phyloP scores from a whole-genome alignment of 2,113 vertebrate genomes.

The Labeo rohita region DNA sequence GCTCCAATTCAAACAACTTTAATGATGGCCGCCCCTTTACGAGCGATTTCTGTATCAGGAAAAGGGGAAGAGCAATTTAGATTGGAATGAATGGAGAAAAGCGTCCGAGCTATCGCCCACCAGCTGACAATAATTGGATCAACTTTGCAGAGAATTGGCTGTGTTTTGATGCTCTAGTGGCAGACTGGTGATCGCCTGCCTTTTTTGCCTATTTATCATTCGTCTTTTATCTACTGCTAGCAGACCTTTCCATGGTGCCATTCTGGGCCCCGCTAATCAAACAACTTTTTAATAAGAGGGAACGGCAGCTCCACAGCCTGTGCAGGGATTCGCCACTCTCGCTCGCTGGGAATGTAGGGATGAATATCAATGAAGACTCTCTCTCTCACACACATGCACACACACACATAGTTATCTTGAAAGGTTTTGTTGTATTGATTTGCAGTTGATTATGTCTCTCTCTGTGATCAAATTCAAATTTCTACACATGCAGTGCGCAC shows the following conservation, averaged over 20 bases:
- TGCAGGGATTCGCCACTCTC: conserved; percentile 70
- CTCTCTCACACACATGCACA: conserved; percentile 2
- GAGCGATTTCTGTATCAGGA: conserved; percentile 90
- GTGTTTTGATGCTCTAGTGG: conserved; percentile 88
- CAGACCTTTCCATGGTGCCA: conserved; percentile 84
- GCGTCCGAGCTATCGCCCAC: conserved; percentile 81
- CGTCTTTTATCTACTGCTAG: conserved; percentile 88
- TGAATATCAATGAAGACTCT: conserved; percentile 76
- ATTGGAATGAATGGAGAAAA: conserved; percentile 88
- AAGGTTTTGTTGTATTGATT: conserved; percentile 28
- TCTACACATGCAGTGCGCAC: background rate
- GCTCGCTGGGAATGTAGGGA: conserved; percentile 64
- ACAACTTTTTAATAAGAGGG: conserved; percentile 88
- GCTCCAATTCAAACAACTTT: conserved; percentile 99
- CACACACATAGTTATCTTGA: conserved; percentile 40
- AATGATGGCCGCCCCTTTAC: conserved; percentile 98
- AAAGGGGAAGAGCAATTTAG: conserved; percentile 92
- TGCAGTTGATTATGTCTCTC: conserved; percentile 30
- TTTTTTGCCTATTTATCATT: conserved; percentile 79
- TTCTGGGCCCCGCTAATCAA: conserved; percentile 83
- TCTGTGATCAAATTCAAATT: conserved; percentile 21
- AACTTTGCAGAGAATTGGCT: conserved; percentile 85
- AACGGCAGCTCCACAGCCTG: conserved; percentile 75
- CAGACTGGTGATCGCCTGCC: conserved; percentile 76
- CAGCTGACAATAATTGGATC: conserved; percentile 91